Base-by-base conservation (phyloP, 2,113 vertebrate species). In the Gila orcuttii region DNA sequence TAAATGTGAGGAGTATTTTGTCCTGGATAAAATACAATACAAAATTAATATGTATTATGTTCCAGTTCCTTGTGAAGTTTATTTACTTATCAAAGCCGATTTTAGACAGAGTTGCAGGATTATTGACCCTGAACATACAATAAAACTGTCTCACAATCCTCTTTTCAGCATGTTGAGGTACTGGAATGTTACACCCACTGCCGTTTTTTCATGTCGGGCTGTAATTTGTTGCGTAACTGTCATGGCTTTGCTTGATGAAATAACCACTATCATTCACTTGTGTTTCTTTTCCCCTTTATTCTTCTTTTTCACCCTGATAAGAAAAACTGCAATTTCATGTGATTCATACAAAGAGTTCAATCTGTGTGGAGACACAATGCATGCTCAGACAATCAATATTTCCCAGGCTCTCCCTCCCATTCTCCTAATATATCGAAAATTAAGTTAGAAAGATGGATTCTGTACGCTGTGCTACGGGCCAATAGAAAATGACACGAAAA, bases 381-480 rank as follows among this genome's bases (percentile, higher is more conserved):
- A 93, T 89, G 87, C 90, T 91, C 89, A 91, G 87, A 89, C 91
- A 94, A 95, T 95, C 94, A 93, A 95, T 95, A 94, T 86, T 88
- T 83, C 89, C 86, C 91, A 89, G 91, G 91, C 93, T 92, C 91
- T 90, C 90, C 89, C 89, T 88, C 89, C 73, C 93, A 91, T 93
- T 92, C 86, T 88, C 87, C 90, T 95, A 94, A 95, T 94, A 94
- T 94, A 95, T 94, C 94, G 93, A 92, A 95, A 94, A 95, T 92
- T 90, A 93, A 95, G 93, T 94, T 94, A 93, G 92, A 93, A 92
- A 93, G 91, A 95, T 94, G 94, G 94, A 95, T 95, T 94, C 88
- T 92, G 91, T 92, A 92, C 87, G 88, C 88, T 86, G 87, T 64
- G 92, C 92, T 93, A 92, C 88, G 89, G 92, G 93, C 91, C 92